Base-by-base conservation (phyloP, 1,140 invertebrate genomes). In the Ephestia elutella region DNA sequence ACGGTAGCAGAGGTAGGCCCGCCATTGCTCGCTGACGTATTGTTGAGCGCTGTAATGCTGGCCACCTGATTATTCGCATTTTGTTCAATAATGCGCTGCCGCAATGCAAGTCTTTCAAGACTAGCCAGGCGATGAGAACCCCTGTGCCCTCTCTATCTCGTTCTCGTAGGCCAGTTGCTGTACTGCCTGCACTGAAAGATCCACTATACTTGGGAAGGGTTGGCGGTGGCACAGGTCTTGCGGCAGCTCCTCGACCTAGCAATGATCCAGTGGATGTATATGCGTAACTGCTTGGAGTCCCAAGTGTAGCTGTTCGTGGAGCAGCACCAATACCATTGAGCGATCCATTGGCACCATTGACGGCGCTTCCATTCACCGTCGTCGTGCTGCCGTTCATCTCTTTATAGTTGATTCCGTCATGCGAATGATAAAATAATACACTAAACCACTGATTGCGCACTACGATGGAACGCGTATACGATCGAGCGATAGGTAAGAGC, bases 21-120 rank as follows among this genome's bases (percentile, higher is more conserved):
- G 63, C 73, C 74, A 61, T 77, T 85, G 50, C 50, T 53, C 50
- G 71, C 15, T 67, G 71, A 53, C 56, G 70, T 55, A 49, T 65
- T 63, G 62, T 63, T 75, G 21, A 72, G 56, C 35, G 65, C 13
- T 21, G 66, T 56, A 20, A 66, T 53, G 38, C 58, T 71, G 48
- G 73, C 51, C 69, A 87, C 77, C 75, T 86, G 84, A 71, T 87
- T 86, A 65, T 87, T 87, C 13, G 84, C 63, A 66, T 73, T 89
- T 68, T 90, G 89, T 73, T 93, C 93, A 63, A 93, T 91, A 65
- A 94, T 91, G 67, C 93, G 91, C 72, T 94, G 93, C 48, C 93
- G 89, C 8, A 93, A 87, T 15, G 93, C 93, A 62, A 94, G 86
- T 68, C 93, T 91, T 71, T 94, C 93, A 10, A 94, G 88, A 72